phyloP scores from a whole-genome alignment of 2,888 invertebrate species.

The Cheilosia soror region DNA sequence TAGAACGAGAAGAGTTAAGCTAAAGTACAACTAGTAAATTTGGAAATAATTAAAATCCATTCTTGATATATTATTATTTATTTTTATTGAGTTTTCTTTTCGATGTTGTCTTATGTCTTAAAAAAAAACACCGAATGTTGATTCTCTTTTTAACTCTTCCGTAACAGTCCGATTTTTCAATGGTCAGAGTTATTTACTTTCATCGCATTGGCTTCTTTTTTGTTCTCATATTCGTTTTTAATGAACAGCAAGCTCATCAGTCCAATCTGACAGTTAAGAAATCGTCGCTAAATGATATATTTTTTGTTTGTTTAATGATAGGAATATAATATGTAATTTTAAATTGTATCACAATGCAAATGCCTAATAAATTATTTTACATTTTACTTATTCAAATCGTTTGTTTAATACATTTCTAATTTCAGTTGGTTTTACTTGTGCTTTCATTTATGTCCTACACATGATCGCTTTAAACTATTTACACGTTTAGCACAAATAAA shows the following conservation, averaged over 20 bases:
- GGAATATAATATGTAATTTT: conserved; percentile 60
- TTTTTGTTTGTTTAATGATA: conserved; percentile 18
- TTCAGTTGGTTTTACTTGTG: conserved; percentile 39
- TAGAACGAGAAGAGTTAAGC: too few relatives aligned
- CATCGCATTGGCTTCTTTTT: too few relatives aligned
- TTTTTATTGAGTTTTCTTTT: too few relatives aligned
- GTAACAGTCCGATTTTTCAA: too few relatives aligned
- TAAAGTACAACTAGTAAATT: too few relatives aligned
- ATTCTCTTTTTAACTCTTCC: too few relatives aligned
- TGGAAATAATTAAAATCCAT: too few relatives aligned
- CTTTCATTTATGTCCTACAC: conserved; percentile 14
- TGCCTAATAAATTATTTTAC: conserved; percentile 53
- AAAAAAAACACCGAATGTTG: too few relatives aligned
- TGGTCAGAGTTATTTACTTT: too few relatives aligned
- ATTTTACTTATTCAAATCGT: conserved; percentile 2
- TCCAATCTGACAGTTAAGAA: background rate
- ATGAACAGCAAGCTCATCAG: background rate
- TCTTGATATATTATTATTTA: too few relatives aligned
- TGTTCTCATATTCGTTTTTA: too few relatives aligned
- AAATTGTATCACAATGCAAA: conserved; percentile 72
- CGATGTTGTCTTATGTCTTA: too few relatives aligned
- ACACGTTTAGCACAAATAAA: conserved; percentile 35
- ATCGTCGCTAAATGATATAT: background rate
- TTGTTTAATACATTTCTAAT: conserved; percentile 34
- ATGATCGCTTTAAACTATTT: conserved; percentile 8